Percentiles rank a stretch among this genome's conserved stretches.
Conservation (phyloP, 2,888 invertebrate species). For the Eumacrocentrus americanus region DNA sequence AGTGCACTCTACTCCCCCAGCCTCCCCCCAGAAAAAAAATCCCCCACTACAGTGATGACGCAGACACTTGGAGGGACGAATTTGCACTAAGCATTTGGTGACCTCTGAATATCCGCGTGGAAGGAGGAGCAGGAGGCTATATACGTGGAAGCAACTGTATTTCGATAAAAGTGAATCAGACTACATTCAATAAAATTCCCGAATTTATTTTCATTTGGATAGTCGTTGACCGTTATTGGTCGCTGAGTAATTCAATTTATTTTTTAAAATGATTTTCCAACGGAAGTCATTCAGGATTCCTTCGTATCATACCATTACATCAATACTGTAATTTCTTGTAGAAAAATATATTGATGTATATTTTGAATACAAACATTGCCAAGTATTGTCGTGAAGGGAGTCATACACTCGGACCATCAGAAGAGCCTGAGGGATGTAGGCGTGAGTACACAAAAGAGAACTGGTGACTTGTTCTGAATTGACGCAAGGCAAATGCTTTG, state of each 20-base stretch:
- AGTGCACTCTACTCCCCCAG: slow-evolving; percentile 43
- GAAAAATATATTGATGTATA: too few relatives aligned
- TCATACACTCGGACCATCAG: too few relatives aligned
- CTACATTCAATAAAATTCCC: slow-evolving; percentile 6
- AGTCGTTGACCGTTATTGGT: too few relatives aligned
- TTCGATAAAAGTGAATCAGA: slow-evolving; percentile 26
- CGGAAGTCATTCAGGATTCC: too few relatives aligned
- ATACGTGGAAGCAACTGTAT: slow-evolving; percentile 24
- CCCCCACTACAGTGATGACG: slow-evolving; percentile 17
- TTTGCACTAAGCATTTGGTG: slow-evolving; percentile 21
- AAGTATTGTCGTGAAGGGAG: too few relatives aligned
- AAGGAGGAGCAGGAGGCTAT: neutral
- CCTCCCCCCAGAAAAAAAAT: slow-evolving; percentile 14
- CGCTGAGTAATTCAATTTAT: too few relatives aligned
- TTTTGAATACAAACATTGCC: too few relatives aligned
- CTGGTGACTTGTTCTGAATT: neutral
- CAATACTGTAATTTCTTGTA: too few relatives aligned
- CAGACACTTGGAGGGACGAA: slow-evolving; percentile 17
- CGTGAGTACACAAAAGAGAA: slow-evolving; percentile 30
- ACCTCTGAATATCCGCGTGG: slow-evolving; percentile 6
- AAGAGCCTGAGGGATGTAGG: too few relatives aligned
- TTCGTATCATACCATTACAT: too few relatives aligned
- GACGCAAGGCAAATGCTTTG: slow-evolving; percentile 33
- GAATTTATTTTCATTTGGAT: slow-evolving; percentile 18
- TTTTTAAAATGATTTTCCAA: too few relatives aligned